Base-by-base conservation (phyloP, 2,888 invertebrate genomes). In the Nemapogon koenigi region DNA sequence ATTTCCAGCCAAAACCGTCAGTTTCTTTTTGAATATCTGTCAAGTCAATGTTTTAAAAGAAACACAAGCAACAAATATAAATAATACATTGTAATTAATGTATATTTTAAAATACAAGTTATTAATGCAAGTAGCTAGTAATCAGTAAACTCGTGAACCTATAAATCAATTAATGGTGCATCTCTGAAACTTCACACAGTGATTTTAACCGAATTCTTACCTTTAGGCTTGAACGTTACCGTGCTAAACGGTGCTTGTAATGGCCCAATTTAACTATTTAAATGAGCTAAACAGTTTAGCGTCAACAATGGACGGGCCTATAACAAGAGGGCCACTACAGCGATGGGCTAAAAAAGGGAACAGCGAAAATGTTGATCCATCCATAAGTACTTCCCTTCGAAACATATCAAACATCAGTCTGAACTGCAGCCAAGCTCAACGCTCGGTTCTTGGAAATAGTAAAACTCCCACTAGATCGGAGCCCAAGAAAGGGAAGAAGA, bases 191-290 rank as follows among this genome's bases (percentile, higher is more conserved):
- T n/a, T n/a, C n/a, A n/a, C n/a, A n/a, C n/a, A n/a, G n/a, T n/a
- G n/a, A n/a, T n/a, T n/a, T n/a, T n/a, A n/a, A n/a, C n/a, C n/a
- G n/a, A n/a, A n/a, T n/a, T n/a, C n/a, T n/a, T n/a, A n/a, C n/a
- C n/a, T n/a, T n/a, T n/a, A n/a, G n/a, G n/a, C n/a, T n/a, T n/a
- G n/a, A n/a, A n/a, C n/a, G n/a, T 14, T 29, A 11, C 13, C 3
- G 29, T 13, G 31, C 19, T 4, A 39, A 41, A 45, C 57, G n/a
- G n/a, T n/a, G n/a, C n/a, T n/a, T n/a, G n/a, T 39, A 45, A 91
- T 92, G 91, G 83, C 90, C 31, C 90, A 91, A 53, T 87, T 91
- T 55, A 88, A 87, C 55, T 91, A 87, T 62, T 76, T 89, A 49
- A 90, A 90, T 62, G 92, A 92, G 67, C 75, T 92, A 43, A 90